phyloP scores from a whole-genome alignment of 2,888 invertebrate genomes.

The Abrostola tripartita region DNA sequence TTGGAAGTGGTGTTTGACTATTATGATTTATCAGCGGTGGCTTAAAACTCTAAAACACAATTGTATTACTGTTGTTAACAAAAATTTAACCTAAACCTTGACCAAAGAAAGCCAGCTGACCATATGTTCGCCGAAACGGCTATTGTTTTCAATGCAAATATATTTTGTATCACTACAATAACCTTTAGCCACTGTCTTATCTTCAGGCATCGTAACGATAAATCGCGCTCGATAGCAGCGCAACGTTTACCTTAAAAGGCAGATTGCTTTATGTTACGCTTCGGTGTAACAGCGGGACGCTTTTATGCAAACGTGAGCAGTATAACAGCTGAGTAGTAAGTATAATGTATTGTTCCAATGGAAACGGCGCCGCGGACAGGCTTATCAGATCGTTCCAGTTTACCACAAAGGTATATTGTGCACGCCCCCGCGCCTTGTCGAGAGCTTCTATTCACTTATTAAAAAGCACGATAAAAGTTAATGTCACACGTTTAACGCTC shows the following conservation, averaged over 20 bases:
- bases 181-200: constrained; percentile 38
- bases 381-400: constrained; percentile 64
- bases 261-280: constrained; percentile 42
- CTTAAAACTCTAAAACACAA: too few relatives aligned
- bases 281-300: constrained; percentile 49
- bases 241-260: constrained; percentile 41
- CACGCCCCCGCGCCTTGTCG: constrained; percentile 34
- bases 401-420: constrained; percentile 50
- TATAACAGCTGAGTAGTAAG: neutral
- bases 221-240: constrained; percentile 35
- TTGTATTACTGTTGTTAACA: too few relatives aligned
- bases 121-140: constrained; percentile 8
- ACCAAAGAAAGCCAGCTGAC: neutral
- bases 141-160: constrained; percentile 25
- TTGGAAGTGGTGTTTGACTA: too few relatives aligned
- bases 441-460: constrained; percentile 37
- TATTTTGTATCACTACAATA: constrained; percentile 24
- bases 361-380: constrained; percentile 49
- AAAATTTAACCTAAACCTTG: too few relatives aligned
- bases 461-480: constrained; percentile 37
- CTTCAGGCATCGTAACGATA: constrained; percentile 29
- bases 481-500: constrained; percentile 21
- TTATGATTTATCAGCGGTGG: too few relatives aligned
- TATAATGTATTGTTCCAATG: constrained; percentile 55
- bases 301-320: constrained; percentile 53